Conservation (phyloP, 2,888 invertebrate species). For the Polydrusus tereticollis region DNA sequence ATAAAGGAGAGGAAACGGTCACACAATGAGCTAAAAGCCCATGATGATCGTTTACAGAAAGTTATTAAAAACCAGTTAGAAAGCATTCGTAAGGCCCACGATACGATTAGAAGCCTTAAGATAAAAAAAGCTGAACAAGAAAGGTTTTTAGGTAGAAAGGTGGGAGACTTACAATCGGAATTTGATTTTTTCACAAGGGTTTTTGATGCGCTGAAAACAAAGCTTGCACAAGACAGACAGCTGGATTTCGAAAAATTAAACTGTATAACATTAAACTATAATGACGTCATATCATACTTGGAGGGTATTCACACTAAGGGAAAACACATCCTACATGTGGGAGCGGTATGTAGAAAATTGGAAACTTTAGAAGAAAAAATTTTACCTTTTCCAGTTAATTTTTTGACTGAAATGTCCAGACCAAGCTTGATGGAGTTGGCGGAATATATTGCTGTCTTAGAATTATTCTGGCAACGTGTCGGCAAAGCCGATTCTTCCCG, state of each 20-base stretch:
- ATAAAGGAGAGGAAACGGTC: constrained; percentile 55
- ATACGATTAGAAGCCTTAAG: constrained; percentile 57
- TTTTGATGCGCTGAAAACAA: constrained; percentile 67
- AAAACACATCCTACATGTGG: constrained; percentile 73
- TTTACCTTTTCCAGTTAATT: constrained; percentile 60
- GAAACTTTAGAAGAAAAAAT: constrained; percentile 75
- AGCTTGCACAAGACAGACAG: constrained; percentile 69
- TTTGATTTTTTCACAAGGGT: constrained; percentile 62
- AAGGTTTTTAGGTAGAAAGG: constrained; percentile 49
- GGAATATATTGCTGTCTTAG: constrained; percentile 51
- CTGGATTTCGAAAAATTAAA: constrained; percentile 72
- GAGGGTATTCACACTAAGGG: constrained; percentile 72
- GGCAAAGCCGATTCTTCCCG: constrained; percentile 59
- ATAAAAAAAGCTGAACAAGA: constrained; percentile 52
- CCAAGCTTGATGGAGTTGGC: constrained; percentile 25
- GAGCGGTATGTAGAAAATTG: constrained; percentile 76
- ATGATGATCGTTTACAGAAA: constrained; percentile 58
- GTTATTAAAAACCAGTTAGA: constrained; percentile 55
- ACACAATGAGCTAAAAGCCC: constrained; percentile 55
- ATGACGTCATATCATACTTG: constrained; percentile 71
- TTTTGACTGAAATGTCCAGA: constrained; percentile 32
- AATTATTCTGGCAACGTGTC: constrained; percentile 62
- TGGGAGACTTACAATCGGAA: constrained; percentile 60
- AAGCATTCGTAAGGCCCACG: constrained; percentile 54
- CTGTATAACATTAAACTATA: constrained; percentile 74